Conservation (phyloP, 2,888 invertebrate species). For the Mimachlamys varia region DNA sequence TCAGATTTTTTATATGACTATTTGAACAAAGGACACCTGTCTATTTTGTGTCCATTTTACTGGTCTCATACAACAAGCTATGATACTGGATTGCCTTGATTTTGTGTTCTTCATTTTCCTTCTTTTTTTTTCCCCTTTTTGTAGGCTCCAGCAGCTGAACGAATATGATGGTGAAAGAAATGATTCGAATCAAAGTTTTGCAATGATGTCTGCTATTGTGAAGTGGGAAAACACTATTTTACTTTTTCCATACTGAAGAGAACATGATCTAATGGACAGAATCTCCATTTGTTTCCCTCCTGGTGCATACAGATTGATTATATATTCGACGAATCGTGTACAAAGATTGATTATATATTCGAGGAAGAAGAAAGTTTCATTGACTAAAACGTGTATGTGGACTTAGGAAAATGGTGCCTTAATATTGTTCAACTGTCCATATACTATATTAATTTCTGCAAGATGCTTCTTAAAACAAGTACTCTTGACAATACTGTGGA, state of each 20-base stretch:
- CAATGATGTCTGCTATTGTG: neutral
- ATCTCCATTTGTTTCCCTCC: neutral
- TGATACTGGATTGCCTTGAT: too few relatives aligned
- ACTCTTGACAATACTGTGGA: too few relatives aligned
- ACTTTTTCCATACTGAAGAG: neutral
- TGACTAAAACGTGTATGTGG: neutral
- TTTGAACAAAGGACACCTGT: too few relatives aligned
- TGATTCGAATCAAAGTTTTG: neutral
- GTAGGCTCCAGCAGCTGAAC: conserved; percentile 3
- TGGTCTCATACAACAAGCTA: too few relatives aligned
- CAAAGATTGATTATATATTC: neutral
- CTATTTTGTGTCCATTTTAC: too few relatives aligned
- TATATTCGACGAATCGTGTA: neutral
- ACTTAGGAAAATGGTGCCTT: neutral
- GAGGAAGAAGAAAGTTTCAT: neutral
- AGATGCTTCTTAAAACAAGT: neutral
- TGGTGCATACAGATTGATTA: too few relatives aligned
- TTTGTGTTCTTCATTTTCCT: too few relatives aligned
- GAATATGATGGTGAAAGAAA: neutral
- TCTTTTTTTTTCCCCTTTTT: neutral
- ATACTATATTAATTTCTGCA: neutral
- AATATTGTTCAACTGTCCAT: neutral
- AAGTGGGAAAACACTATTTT: neutral
- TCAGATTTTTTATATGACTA: too few relatives aligned
- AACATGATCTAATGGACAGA: neutral